Conservation (phyloP, 2,888 invertebrate genomes). For the Drosophila falleni region DNA sequence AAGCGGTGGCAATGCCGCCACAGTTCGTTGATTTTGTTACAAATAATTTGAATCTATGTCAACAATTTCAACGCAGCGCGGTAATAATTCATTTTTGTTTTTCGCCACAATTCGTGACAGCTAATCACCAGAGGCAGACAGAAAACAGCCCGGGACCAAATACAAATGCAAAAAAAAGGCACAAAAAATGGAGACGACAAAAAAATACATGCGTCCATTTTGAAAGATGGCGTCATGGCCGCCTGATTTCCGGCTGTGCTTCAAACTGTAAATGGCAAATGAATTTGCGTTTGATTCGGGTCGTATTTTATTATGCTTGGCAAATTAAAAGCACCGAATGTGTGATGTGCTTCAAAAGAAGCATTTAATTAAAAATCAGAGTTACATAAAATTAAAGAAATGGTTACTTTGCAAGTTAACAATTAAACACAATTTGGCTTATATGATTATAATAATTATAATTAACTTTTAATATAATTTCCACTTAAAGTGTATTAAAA, state of each 20-base stretch:
- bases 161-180: slow-evolving; percentile 16
- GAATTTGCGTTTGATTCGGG: slow-evolving; percentile 61
- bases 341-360: background rate
- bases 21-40: slow-evolving; percentile 75
- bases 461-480: background rate
- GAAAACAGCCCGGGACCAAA: slow-evolving; percentile 34
- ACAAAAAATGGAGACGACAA: slow-evolving; percentile 12
- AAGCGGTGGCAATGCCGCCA: slow-evolving; percentile 20
- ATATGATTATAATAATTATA: background rate
- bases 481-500: slow-evolving; percentile 4
- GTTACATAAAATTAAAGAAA: background rate
- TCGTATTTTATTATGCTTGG: slow-evolving; percentile 37
- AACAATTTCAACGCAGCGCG: slow-evolving; percentile 67
- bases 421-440: background rate
- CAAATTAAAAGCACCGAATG: slow-evolving; percentile 7
- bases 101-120: slow-evolving; percentile 73
- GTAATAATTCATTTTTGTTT: slow-evolving; percentile 79
- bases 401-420: too few species aligned
- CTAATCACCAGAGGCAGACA: slow-evolving; percentile 70
- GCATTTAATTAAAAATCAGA: background rate
- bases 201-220: slow-evolving; percentile 57
- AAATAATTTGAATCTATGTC: slow-evolving; percentile 81
- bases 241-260: slow-evolving; percentile 69
- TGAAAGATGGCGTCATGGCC: slow-evolving; percentile 77
- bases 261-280: slow-evolving; percentile 65